Evolutionary conservation across 2,797 vertebrate genomes (phyloP).

Genomic region (Crax fasciolata): DNA sequence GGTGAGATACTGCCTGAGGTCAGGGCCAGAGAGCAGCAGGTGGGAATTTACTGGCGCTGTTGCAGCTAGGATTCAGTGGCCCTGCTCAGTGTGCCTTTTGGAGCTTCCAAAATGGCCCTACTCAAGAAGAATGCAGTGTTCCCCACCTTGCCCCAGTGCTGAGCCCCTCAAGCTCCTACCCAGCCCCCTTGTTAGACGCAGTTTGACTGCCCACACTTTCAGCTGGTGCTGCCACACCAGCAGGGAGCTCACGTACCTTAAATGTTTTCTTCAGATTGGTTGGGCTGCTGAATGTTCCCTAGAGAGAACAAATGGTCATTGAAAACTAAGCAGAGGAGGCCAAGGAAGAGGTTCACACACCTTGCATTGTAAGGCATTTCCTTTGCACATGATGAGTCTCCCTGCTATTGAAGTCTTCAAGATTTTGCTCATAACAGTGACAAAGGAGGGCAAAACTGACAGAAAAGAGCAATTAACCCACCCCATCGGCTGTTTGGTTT

Average conservation of each 20-base stretch:
- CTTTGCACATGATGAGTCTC: background rate
- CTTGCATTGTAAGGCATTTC: background rate
- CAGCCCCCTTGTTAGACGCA: background rate
- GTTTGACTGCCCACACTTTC: background rate
- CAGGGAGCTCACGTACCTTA: slow-evolving; percentile 84
- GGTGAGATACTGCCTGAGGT: background rate
- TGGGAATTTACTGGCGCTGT: background rate
- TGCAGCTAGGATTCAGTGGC: background rate
- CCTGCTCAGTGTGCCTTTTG: background rate
- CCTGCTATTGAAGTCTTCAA: background rate
- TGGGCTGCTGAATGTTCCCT: slow-evolving; percentile 95
- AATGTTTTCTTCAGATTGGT: slow-evolving; percentile 94
- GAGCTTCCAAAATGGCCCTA: background rate
- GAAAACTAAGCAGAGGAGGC: background rate
- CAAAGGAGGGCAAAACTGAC: background rate
- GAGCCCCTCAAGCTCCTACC: background rate
- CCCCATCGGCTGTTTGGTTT: background rate
- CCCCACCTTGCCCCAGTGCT: background rate
- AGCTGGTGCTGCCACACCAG: background rate
- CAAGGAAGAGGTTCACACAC: background rate
- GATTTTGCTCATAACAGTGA: background rate
- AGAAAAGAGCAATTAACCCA: background rate
- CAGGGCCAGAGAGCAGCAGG: background rate
- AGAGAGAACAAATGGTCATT: slow-evolving; percentile 17
- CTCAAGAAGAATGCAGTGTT: background rate